Conservation (phyloP, 2,113 vertebrate genomes). For the Scopus umbretta region DNA sequence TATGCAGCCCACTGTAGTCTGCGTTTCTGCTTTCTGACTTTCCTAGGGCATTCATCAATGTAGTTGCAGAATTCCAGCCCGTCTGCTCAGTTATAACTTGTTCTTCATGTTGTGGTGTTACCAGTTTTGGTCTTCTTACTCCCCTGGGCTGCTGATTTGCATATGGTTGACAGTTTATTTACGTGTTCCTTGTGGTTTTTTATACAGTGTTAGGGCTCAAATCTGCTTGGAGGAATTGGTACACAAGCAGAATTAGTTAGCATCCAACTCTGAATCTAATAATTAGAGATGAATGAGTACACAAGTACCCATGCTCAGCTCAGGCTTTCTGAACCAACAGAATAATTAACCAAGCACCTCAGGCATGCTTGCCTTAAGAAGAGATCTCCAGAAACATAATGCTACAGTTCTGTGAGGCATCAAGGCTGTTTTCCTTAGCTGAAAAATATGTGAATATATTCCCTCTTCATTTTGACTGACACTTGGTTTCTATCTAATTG, state of each 20-base stretch:
- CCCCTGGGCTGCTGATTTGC: neutral
- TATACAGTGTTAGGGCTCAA: neutral
- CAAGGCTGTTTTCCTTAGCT: conserved; percentile 7
- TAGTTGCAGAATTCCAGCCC: neutral
- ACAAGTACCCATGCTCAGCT: neutral
- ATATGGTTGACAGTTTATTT: conserved; percentile 9
- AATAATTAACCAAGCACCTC: conserved; percentile 51
- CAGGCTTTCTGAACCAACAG: conserved; percentile 39
- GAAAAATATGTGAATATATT: neutral
- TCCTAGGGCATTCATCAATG: neutral
- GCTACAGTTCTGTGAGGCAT: neutral
- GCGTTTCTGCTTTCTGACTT: neutral
- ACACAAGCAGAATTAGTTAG: conserved; percentile 12
- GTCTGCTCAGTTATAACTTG: neutral
- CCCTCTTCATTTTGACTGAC: neutral
- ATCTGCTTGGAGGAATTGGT: conserved; percentile 8
- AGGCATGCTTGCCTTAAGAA: conserved; percentile 4
- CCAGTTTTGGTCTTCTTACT: neutral
- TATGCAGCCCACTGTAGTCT: neutral
- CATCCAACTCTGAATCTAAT: conserved; percentile 27
- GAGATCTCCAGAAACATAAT: conserved; percentile 22
- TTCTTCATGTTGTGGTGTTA: neutral
- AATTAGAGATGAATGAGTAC: conserved; percentile 45
- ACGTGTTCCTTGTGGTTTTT: neutral
- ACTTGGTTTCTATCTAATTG: conserved; percentile 21